Base-by-base conservation (phyloP, 2,797 vertebrate genomes). In the Pempheris klunzingeri region DNA sequence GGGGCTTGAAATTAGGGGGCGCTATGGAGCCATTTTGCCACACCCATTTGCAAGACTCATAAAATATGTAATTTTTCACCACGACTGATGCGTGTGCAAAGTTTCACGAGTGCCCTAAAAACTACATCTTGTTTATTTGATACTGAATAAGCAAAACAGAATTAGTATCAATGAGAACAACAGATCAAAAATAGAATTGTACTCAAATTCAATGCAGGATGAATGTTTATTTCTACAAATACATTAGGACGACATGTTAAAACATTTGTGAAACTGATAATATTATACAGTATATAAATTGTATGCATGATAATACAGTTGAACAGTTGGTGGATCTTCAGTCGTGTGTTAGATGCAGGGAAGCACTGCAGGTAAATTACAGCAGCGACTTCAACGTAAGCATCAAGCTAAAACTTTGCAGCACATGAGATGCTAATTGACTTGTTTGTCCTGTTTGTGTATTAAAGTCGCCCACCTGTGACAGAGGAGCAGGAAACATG, bases 221-320 rank as follows among this genome's bases (percentile, higher is more conserved):
- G 17, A 39, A 43, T 26, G 2, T 68, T 78, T 39, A 80, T 75
- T 75, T 70, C 47, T 47, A 44, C 57, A 72, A 57, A 61, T 34
- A 24, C 44, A 53, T 22, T 14, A 28, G 5, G 15, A 52, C 28
- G 20, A 26, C 14, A 43, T 46, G 38, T 47, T 46, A 8, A 34
- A 52, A 32, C n/a, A 59, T 2, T 14, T 17, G 30, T 38, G 30
- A 17, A 70, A 50, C 22, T 1, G 15, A 9, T 32, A 62, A 17
- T 62, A 34, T 44, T 36, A n/a, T n/a, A 53, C 20, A 60, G 13
- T 18, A 38, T 44, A 43, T 20, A 32, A 18, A 30, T 4, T 49
- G 17, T n/a, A 20, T 22, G 47, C 7, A 12, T 41, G 28, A 28
- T 30, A 49, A 14, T 46, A 46, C 17, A 14, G 30, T 9, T 54